Evolutionary conservation across 2,113 vertebrate genomes (phyloP).

Genomic region (Charadrius vociferus): DNA sequence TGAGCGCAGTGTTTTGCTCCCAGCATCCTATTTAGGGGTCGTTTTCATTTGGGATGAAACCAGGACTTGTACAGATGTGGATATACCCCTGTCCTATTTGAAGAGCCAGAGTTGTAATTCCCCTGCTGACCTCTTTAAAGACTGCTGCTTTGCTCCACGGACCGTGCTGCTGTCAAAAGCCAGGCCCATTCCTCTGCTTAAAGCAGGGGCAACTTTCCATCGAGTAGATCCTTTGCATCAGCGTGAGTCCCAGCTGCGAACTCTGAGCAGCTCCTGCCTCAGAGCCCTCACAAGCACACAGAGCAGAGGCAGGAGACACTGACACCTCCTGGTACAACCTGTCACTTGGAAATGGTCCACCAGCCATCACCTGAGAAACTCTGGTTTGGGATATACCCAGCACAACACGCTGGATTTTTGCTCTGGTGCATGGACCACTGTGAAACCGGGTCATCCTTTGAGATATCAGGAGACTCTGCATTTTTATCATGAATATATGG

Average conservation of each 20-base stretch:
- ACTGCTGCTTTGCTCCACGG: background rate
- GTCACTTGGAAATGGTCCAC: background rate
- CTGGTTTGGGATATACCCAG: background rate
- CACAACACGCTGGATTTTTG: background rate
- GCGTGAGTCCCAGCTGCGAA: fast-evolving
- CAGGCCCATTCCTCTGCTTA: background rate
- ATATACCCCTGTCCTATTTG: background rate
- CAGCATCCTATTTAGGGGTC: background rate
- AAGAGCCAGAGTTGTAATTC: background rate
- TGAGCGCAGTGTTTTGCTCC: background rate
- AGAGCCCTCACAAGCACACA: fast-evolving
- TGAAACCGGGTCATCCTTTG: background rate
- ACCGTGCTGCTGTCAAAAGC: background rate
- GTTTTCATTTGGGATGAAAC: background rate
- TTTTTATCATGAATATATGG: background rate
- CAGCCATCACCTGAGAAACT: background rate
- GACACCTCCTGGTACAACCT: background rate
- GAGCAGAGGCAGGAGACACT: background rate
- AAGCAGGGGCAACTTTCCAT: background rate
- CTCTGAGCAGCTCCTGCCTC: background rate
- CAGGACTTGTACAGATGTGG: background rate
- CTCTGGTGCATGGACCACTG: background rate
- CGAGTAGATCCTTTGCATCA: background rate
- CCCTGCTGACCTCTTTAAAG: background rate
- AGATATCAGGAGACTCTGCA: background rate